Evolutionary conservation across 2,797 vertebrate genomes (phyloP).

Genomic region (Mus minutoides): DNA sequence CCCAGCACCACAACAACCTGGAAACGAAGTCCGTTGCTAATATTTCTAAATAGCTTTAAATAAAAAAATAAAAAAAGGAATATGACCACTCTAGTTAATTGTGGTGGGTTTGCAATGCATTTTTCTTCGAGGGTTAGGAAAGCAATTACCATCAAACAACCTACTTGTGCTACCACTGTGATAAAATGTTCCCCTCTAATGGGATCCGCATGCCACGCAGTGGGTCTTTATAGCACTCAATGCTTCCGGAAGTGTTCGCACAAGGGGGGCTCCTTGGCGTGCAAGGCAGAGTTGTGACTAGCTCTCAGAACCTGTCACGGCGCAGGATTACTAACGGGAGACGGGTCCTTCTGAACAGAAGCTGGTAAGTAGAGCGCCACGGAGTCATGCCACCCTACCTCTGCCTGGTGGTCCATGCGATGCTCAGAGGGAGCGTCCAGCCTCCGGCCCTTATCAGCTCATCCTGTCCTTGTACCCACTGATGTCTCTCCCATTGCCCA

Average conservation of each 20-base stretch:
- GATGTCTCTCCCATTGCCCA: neutral
- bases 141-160: slow-evolving; percentile 77
- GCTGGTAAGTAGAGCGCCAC: neutral
- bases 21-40: slow-evolving; percentile 49
- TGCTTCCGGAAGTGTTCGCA: slow-evolving; percentile 27
- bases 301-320: neutral
- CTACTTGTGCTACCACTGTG: slow-evolving; percentile 62
- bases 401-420: neutral
- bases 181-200: slow-evolving; percentile 68
- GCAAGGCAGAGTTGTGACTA: neutral
- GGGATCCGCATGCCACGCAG: neutral
- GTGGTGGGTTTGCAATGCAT: slow-evolving; percentile 66
- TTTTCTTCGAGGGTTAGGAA: slow-evolving; percentile 71
- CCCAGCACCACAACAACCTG: slow-evolving; percentile 11
- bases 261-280: neutral
- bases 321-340: neutral
- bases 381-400: neutral
- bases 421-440: neutral
- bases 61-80: neutral
- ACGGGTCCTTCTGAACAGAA: neutral
- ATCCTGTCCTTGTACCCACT: neutral
- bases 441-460: neutral
- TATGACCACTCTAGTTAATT: slow-evolving; percentile 74
- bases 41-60: slow-evolving; percentile 72
- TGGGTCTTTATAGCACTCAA: slow-evolving; percentile 53